A percentile compares a stretch with the other conserved stretches of the same genome.
phyloP scores from a whole-genome alignment of 2,797 vertebrate species.

The Acanthurus leucopareius region DNA sequence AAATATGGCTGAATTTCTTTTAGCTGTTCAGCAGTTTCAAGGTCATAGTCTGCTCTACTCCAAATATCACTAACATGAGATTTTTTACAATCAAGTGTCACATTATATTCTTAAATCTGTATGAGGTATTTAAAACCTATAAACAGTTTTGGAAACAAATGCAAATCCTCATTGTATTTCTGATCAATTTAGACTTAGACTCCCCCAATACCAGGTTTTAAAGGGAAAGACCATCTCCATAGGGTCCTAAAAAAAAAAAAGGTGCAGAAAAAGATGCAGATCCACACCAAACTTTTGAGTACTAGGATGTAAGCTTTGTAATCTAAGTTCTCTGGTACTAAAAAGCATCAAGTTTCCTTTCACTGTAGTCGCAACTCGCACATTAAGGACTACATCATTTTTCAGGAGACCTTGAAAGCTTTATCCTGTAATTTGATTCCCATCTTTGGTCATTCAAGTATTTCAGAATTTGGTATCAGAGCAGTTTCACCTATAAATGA shows the following conservation, averaged over 20 bases:
- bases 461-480: constrained; percentile 35
- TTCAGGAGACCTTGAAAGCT: constrained; percentile 1
- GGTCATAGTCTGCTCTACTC: not conserved
- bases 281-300: not conserved
- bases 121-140: not conserved
- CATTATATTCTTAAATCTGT: not conserved
- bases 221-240: not conserved
- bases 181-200: not conserved
- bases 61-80: no score
- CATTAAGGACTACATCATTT: not conserved
- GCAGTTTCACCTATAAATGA: not conserved
- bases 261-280: not conserved
- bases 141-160: not conserved
- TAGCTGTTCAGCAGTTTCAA: not conserved
- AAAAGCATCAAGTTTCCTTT: constrained; percentile 10
- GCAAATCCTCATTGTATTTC: not conserved
- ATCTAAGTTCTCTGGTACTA: not conserved
- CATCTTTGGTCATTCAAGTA: constrained; percentile 11
- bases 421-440: constrained; percentile 17
- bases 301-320: no score
- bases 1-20: not conserved
- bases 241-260: not conserved
- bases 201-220: not conserved
- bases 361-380: not conserved
- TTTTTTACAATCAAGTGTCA: not conserved